These are phyloP conservation scores for Meteorus colon DNA, from an alignment of 2,888 invertebrate genomes.

Conservation along the genomic window DNA sequence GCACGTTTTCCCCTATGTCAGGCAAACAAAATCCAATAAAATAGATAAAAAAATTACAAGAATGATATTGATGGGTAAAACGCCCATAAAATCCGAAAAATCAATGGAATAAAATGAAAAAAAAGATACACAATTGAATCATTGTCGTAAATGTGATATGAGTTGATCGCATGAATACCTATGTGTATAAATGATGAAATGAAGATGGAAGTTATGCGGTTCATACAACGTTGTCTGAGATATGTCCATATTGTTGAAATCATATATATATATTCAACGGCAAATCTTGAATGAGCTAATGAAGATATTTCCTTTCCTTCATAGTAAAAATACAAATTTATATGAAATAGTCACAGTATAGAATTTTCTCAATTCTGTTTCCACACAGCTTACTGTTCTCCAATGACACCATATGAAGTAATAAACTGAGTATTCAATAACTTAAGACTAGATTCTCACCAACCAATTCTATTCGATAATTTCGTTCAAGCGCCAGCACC, in stretches of 20 bases:
- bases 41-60: not conserved
- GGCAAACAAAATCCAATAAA: not conserved
- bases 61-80: not conserved
- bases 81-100: not conserved
- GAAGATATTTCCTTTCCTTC: not conserved
- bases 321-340: too few relatives aligned
- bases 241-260: not conserved
- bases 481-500: not conserved
- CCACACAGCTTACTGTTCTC: not conserved
- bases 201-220: not conserved
- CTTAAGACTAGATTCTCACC: not conserved
- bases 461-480: conserved; percentile 9
- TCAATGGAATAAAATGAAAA: not conserved
- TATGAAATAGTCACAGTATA: too few relatives aligned
- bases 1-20: not conserved
- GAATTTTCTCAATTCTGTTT: not conserved
- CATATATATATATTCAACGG: not conserved
- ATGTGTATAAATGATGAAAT: not conserved
- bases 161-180: not conserved
- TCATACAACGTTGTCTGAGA: not conserved
- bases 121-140: not conserved
- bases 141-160: not conserved
- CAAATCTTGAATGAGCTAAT: not conserved
- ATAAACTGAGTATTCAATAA: not conserved
- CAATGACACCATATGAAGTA: not conserved